Conservation (phyloP, 2,797 vertebrate species). For the Myotis findleyi region DNA sequence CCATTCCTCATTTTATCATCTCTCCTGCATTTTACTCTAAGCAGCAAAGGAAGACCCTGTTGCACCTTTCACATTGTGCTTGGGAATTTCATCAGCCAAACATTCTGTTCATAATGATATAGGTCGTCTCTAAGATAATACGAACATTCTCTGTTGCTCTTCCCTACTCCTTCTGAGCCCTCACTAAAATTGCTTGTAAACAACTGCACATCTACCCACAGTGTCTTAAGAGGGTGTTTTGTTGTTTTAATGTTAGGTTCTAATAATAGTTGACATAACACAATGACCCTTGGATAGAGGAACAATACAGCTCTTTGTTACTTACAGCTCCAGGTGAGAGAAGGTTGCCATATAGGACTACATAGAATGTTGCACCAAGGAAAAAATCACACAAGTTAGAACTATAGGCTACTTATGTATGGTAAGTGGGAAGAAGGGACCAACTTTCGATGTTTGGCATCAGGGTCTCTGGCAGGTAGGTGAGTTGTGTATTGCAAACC, state of each 20-base stretch:
- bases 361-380: neutral
- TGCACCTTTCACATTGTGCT: neutral
- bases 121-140: neutral
- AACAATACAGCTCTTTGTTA: neutral
- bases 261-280: neutral
- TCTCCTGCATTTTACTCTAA: neutral
- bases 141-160: neutral
- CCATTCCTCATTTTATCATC: neutral
- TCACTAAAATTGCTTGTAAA: neutral
- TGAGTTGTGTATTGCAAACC: neutral
- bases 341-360: neutral
- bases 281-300: neutral
- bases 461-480: neutral
- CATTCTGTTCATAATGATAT: neutral
- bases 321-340: neutral
- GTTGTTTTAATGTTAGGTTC: neutral
- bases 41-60: neutral
- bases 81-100: neutral
- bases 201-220: neutral
- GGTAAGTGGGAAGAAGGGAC: neutral
- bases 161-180: neutral
- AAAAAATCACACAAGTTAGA: neutral
- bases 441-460: neutral
- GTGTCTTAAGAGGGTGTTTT: neutral
- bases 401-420: neutral